Base-by-base conservation (phyloP, 2,797 vertebrate genomes). In the Clangula hyemalis region DNA sequence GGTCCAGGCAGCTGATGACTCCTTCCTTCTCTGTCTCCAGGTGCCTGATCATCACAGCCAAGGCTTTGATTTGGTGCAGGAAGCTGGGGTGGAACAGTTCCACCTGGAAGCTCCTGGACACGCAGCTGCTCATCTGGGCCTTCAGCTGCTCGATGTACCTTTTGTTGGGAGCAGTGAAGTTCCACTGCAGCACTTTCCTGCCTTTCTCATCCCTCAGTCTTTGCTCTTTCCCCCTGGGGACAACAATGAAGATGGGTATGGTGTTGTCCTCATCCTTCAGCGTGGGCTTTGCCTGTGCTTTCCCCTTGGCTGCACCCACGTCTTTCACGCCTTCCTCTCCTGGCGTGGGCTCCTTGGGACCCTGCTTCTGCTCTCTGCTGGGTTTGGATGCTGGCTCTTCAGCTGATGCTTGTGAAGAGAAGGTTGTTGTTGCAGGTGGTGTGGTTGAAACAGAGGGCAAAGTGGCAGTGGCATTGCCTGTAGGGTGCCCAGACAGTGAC, bases 51-150 rank as follows among this genome's bases (percentile, higher is more conserved):
- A 99, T 99, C 82, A 98, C 96, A 22, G 98, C 98, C 62, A 99
- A 98, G 11, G 98, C 98, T 97, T 98, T 99, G 87, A 99, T 98
- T 7, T 99, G 99, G 91, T 98, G 98, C 92, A 99, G 98, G 96
- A 99, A 99, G 96, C 99, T 99, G 20, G 98, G 97, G 93, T 99
- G 99, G 89, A 99, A 99, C 57, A 99, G 98, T 88, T 99, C 99
- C 11, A 99, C 98, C 90, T 98, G 98, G 25, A 99, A 97, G 98
- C 98, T 99, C 89, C 96, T 98, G 14, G 98, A 98, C 53, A 99
- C 96, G 79, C 99, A 99, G 39, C 97, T 95, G 17, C 98, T 97
- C 98, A 99, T 99, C 62, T 99, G 99, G 56, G 97, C 97, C 77
- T 99, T 99, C 43, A 99, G 98, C 94, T 99, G 99, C 93, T 99